Conservation (phyloP, 1,140 invertebrate genomes). For the Oryctes rhinoceros region DNA sequence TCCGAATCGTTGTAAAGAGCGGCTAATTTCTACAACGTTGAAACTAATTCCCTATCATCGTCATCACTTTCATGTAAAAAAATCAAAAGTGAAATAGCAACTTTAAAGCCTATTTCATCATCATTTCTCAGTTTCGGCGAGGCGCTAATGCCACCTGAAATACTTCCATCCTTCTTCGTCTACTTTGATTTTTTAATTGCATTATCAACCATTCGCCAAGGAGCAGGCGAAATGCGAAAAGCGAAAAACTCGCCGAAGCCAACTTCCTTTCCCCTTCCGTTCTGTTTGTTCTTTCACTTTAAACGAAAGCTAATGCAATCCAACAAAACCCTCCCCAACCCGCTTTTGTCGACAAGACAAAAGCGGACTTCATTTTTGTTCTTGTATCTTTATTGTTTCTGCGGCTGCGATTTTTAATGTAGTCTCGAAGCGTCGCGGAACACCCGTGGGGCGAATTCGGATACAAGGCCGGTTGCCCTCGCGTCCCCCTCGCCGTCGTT, state of each 20-base stretch:
- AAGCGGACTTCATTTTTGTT: conserved; percentile 1
- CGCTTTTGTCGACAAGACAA: neutral
- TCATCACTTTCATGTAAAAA: too few species aligned
- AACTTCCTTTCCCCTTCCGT: neutral
- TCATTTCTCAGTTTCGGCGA: too few species aligned
- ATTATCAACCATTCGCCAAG: conserved; percentile 8
- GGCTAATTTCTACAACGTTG: too few species aligned
- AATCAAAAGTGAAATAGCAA: too few species aligned
- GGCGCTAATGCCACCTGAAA: too few species aligned
- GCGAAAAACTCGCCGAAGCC: neutral
- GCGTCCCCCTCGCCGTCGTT: neutral
- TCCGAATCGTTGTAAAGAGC: too few species aligned
- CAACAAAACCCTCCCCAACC: neutral
- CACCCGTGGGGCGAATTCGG: conserved; percentile 5
- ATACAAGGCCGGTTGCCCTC: neutral
- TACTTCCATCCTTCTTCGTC: neutral
- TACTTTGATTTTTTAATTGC: conserved; percentile 3
- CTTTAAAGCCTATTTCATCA: too few species aligned
- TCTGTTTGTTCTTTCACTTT: conserved; percentile 22
- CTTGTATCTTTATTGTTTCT: conserved; percentile 1
- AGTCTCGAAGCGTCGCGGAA: neutral
- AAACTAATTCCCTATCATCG: too few species aligned
- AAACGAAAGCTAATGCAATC: conserved; percentile 1
- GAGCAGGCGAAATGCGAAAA: neutral
- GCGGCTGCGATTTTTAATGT: neutral